These are phyloP conservation scores for Taeniopygia guttata DNA, from an alignment of 2,797 vertebrate genomes.

Conservation along the genomic window DNA sequence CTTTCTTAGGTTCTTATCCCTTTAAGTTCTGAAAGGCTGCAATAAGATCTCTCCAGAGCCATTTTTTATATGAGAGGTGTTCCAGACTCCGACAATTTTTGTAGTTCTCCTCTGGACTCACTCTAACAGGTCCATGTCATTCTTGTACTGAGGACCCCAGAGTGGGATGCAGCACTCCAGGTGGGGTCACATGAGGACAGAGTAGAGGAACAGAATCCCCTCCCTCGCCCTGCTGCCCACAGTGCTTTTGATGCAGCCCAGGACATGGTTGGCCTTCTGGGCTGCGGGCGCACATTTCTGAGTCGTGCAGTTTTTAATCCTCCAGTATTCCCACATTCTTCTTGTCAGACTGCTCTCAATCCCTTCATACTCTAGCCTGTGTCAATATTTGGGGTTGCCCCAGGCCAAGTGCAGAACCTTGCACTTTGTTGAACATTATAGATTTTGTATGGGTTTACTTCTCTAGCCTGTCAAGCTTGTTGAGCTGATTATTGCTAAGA, in stretches of 20 bases:
- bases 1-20: neutral
- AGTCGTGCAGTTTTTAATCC: neutral
- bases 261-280: neutral
- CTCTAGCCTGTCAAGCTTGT: neutral
- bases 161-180: neutral
- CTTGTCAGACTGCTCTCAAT: neutral
- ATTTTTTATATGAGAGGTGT: neutral
- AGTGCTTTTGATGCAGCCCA: neutral
- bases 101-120: neutral
- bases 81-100: neutral
- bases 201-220: neutral
- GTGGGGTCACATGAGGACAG: rapidly evolving
- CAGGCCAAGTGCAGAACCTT: neutral
- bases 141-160: neutral
- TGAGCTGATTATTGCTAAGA: neutral
- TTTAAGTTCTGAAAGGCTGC: neutral
- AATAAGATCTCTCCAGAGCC: neutral
- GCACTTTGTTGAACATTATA: neutral
- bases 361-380: neutral
- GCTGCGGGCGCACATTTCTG: neutral
- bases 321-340: rapidly evolving
- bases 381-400: neutral
- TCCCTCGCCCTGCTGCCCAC: rapidly evolving
- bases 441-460: neutral
- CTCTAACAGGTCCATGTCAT: neutral